phyloP scores from a whole-genome alignment of 2,888 invertebrate species.

The Tipula lateralis region DNA sequence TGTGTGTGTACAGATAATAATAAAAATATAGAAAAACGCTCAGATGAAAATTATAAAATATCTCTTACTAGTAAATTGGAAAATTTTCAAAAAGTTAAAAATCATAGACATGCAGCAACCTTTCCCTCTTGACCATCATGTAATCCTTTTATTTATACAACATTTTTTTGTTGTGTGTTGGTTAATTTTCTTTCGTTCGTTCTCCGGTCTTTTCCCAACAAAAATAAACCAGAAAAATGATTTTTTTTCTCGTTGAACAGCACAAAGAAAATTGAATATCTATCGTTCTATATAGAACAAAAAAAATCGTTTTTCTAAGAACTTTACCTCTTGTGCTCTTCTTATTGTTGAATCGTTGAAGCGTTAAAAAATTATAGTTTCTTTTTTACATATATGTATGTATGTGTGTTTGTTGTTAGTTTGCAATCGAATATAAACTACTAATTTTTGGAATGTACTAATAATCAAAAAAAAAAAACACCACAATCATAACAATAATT shows the following conservation, averaged over 20 bases:
- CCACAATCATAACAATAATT: background rate
- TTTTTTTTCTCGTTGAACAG: background rate
- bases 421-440: background rate
- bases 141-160: constrained; percentile 3
- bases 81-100: constrained; percentile 1
- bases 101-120: constrained; percentile 13
- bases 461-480: background rate
- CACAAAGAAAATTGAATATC: constrained; percentile 20
- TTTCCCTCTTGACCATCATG: constrained; percentile 19
- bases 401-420: background rate
- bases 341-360: background rate
- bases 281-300: constrained; percentile 2
- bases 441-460: constrained; percentile 19
- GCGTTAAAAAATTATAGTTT: constrained; percentile 16
- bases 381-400: too few relatives aligned
- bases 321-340: background rate
- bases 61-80: constrained; percentile 11
- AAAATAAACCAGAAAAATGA: constrained; percentile 12
- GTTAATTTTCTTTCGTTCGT: background rate
- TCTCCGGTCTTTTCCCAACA: background rate
- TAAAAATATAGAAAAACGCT: constrained; percentile 1
- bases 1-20: background rate
- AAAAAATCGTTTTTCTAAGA: background rate
- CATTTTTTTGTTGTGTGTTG: background rate
- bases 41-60: constrained; percentile 1